Evolutionary conservation across 2,888 invertebrate species (phyloP), one percentile per base, ranked within the genome.

Genomic region (Thecophora atra): DNA sequence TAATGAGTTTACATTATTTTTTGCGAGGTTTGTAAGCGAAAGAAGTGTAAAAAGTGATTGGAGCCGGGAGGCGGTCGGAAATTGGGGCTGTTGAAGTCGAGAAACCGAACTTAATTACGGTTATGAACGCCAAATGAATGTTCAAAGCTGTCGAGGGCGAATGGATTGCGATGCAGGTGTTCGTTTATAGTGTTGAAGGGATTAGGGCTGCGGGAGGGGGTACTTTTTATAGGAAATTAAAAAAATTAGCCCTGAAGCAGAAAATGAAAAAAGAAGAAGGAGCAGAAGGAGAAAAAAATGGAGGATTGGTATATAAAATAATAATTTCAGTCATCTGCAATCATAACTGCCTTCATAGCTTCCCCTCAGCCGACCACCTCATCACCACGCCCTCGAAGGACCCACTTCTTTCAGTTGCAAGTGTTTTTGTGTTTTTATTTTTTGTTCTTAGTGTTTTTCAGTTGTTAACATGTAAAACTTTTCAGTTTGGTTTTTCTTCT

Each of bases 1-100:
- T 78, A 78, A 78, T 77, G 77, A 78, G 78, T 76, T 76, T 75
- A 56, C 42, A 28, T 78, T 76, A 77, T 75, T 75, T n/a, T 70
- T 30, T 37, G 54, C 15, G 19, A 11, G 37, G 11, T n/a, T n/a
- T n/a, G 72, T 70, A 75, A 69, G 72, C 72, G 65, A 72, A 72
- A 72, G 70, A 70, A 24, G 70, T 70, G 65, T 74, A 74, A 74
- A 74, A 74, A 70, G 62, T 47, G 26, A 11, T n/a, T 37, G 17
- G 62, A 42, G 42, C n/a, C 17, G 2, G 2, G 19, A 42, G 64
- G 44, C 8, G 21, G 1, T 21, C 8, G 30, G 37, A 28, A 5
- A 15, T 13, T n/a, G 58, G 62, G 47, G n/a, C 21, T 44, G 60
- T 42, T 62, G 26, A 44, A 37, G 60, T 69, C 42, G 62, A 62